Evolutionary conservation across 1,140 invertebrate species (phyloP), one percentile per base, ranked within the genome.

Genomic region (Mesaphorura yosii): DNA sequence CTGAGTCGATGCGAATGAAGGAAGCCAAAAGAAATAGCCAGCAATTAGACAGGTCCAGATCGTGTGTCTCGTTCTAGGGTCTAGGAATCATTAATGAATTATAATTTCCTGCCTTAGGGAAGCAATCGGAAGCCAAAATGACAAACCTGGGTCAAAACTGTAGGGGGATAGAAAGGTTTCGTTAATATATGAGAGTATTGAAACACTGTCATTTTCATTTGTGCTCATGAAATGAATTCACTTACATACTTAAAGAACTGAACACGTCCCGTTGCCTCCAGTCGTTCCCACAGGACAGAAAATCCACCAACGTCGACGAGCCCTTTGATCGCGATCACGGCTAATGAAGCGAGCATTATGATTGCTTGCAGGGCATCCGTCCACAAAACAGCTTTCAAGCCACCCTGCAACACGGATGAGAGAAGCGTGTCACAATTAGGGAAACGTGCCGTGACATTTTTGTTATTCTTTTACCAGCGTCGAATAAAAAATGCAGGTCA

Each of bases 401-500:
- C 76, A 39, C 76, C 75, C 73, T 76, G 19, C 12, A 38, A 42
- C n/a, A n/a, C n/a, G n/a, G n/a, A n/a, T n/a, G n/a, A 46, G 22
- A 51, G 3, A 26, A 39, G 23, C 38, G 7, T 19, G 28, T 57
- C 48, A 27, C 48, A 7, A 23, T n/a, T n/a, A 59, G 63, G 61
- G 59, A 48, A 46, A 56, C 46, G 48, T 54, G 29, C 7, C 7
- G 19, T 26, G 50, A 55, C 55, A 44, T 55, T 20, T 46, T 46
- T 46, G 19, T 26, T 46, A 34, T 44, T n/a, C 6, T 70, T 70
- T 72, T 69, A 84, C 83, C 66, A 86, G 75, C 2, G 86, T 84
- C 0, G 90, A 89, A 68, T 94, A 94, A 66, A 93, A 88, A 12
- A 91, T 91, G 69, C 89, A 93, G 1, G 89, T 86, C 44, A 87